A percentile compares a stretch with the other conserved stretches of the same genome.
Conservation (phyloP, 1,140 invertebrate species). For the Rhagoletis zephyria region DNA sequence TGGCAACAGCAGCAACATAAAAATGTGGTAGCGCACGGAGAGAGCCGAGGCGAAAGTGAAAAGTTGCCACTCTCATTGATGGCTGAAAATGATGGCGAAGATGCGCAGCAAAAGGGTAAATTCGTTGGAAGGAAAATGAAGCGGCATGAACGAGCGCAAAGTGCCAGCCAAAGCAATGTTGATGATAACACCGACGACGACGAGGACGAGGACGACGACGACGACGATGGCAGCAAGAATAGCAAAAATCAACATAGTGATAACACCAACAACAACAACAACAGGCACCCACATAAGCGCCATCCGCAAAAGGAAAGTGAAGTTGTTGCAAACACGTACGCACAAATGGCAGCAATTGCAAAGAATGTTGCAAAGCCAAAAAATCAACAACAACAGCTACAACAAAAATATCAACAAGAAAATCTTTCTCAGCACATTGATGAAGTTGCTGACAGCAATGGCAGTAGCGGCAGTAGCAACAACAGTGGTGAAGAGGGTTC, state of each 20-base stretch:
- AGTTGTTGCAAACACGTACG: neutral
- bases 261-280: neutral
- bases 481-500: neutral
- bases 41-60: neutral
- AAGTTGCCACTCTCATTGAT: neutral
- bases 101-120: neutral
- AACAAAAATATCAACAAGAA: neutral
- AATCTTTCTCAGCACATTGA: neutral
- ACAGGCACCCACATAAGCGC: neutral
- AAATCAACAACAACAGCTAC: conserved; percentile 7
- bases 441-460: conserved; percentile 26
- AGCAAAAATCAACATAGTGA: neutral
- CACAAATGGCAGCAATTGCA: neutral
- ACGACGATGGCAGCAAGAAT: neutral
- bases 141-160: neutral
- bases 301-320: neutral
- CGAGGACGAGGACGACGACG: neutral
- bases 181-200: neutral
- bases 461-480: neutral
- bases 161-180: neutral
- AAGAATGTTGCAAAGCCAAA: conserved; percentile 15
- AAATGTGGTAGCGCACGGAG: neutral
- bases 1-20: neutral
- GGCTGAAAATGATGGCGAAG: neutral
- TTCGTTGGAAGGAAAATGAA: conserved; percentile 28